Conservation (phyloP, 2,888 invertebrate genomes). For the Molanna angustata region DNA sequence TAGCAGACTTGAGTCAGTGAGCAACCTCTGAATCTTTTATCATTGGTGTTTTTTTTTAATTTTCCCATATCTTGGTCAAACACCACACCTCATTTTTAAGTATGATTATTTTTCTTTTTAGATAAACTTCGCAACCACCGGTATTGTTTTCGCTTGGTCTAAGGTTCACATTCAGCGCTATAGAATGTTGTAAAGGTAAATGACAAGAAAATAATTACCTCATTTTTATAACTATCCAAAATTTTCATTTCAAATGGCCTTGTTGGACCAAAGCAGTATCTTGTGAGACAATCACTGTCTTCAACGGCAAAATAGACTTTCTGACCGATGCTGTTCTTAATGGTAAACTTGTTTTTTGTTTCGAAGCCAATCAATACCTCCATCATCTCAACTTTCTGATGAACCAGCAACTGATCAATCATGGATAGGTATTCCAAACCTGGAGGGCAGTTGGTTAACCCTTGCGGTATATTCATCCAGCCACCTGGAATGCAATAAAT, state of each 20-base stretch:
- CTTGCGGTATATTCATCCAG: slow-evolving; percentile 79
- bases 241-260: slow-evolving; percentile 88
- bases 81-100: too few relatives aligned
- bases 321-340: slow-evolving; percentile 77
- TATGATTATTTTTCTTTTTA: too few relatives aligned
- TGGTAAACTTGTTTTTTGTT: slow-evolving; percentile 84
- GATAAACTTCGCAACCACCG: too few relatives aligned
- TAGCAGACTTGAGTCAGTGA: too few relatives aligned
- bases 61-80: too few relatives aligned
- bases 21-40: too few relatives aligned
- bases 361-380: slow-evolving; percentile 85
- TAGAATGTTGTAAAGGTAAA: too few relatives aligned
- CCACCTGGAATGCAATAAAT: slow-evolving; percentile 66
- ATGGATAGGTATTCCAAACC: slow-evolving; percentile 88
- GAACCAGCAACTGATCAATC: slow-evolving; percentile 79
- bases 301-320: slow-evolving; percentile 79
- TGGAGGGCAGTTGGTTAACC: slow-evolving; percentile 74
- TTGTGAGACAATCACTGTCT: slow-evolving; percentile 80
- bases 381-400: slow-evolving; percentile 76
- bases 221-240: slow-evolving; percentile 74
- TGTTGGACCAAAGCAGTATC: slow-evolving; percentile 78
- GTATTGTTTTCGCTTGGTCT: too few relatives aligned
- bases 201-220: slow-evolving; percentile 61
- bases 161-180: too few relatives aligned
- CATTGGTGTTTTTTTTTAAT: too few relatives aligned